phyloP scores from a whole-genome alignment of 2,113 vertebrate genomes.

The Pavo muticus region DNA sequence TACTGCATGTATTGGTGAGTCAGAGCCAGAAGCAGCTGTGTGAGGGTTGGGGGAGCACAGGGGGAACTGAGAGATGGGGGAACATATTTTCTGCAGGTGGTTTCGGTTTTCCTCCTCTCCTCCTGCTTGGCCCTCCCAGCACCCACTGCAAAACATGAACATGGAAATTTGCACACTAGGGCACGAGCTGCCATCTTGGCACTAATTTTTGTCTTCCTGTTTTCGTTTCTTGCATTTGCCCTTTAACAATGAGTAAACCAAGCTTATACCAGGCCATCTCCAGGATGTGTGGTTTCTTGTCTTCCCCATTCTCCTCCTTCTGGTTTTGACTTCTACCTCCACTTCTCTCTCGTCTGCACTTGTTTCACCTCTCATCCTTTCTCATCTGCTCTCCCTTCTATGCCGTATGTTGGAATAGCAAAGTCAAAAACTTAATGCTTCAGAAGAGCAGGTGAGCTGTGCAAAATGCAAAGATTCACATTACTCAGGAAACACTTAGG shows the following conservation, averaged over 20 bases:
- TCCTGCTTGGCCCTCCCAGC: neutral
- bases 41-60: neutral
- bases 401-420: neutral
- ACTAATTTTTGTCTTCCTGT: neutral
- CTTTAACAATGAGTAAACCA: neutral
- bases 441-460: neutral
- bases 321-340: neutral
- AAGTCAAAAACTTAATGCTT: neutral
- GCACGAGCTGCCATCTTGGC: neutral
- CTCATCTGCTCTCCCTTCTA: neutral
- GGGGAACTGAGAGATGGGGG: neutral
- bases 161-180: rapidly evolving
- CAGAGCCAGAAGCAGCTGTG: neutral
- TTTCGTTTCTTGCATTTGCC: neutral
- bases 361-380: neutral
- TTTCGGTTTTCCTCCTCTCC: neutral
- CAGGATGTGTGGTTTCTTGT: neutral
- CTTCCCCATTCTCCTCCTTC: neutral
- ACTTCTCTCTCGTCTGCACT: neutral
- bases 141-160: rapidly evolving
- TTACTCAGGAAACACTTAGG: neutral
- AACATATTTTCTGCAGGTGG: neutral
- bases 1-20: rapidly evolving
- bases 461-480: neutral
- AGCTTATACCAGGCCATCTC: neutral